phyloP scores from a whole-genome alignment of 2,888 invertebrate genomes.

The Acronicta psi region DNA sequence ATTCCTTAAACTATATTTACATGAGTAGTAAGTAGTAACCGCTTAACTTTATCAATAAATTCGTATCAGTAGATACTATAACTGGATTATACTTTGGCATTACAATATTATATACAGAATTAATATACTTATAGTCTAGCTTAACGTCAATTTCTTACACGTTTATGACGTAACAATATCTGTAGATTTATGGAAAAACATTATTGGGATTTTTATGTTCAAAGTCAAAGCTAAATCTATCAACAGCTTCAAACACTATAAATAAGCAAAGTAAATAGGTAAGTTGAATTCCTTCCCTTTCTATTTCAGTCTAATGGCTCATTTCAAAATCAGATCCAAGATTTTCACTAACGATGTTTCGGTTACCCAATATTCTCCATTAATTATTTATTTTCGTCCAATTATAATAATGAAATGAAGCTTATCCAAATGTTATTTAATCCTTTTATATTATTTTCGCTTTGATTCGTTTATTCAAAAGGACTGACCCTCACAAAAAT shows the following conservation, averaged over 20 bases:
- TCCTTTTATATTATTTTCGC: slow-evolving; percentile 4
- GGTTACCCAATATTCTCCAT: no score
- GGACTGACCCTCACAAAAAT: background rate
- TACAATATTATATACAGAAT: slow-evolving; percentile 3
- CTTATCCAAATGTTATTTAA: background rate
- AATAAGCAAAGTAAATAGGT: no score
- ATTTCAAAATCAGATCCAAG: background rate
- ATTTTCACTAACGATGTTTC: slow-evolving; percentile 21
- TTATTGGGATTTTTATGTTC: no score
- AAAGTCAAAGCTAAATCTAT: no score
- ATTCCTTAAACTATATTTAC: slow-evolving; percentile 19
- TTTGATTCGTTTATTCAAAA: slow-evolving; percentile 6
- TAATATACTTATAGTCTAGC: background rate
- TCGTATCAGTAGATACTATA: slow-evolving; percentile 1
- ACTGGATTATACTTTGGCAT: slow-evolving; percentile 9
- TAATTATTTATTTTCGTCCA: background rate
- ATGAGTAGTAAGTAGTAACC: slow-evolving; percentile 13
- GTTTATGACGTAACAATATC: no score
- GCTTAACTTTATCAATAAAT: slow-evolving; percentile 3
- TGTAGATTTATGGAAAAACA: no score
- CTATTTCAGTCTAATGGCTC: background rate
- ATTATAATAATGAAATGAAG: background rate
- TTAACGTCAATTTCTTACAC: background rate
- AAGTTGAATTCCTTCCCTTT: background rate
- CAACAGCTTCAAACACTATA: no score